Evolutionary conservation across 2,797 vertebrate genomes (phyloP).

Genomic region (Ctenosaura bakeri): DNA sequence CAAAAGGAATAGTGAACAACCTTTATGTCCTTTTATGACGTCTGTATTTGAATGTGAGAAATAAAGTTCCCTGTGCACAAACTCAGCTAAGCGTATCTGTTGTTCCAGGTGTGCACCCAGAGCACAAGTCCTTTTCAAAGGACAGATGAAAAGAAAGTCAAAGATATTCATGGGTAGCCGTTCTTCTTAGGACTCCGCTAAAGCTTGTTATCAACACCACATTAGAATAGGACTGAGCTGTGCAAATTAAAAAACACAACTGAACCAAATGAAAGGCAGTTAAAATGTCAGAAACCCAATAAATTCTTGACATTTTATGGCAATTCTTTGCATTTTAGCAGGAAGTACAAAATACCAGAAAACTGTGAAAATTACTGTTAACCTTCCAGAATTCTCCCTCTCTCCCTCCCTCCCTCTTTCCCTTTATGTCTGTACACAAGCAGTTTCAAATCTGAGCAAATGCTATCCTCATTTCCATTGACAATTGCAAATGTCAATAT

Average conservation of each 20-base stretch:
- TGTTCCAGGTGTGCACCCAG: neutral
- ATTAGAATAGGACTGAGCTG: neutral
- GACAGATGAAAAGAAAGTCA: neutral
- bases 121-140: constrained; percentile 6
- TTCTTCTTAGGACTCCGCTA: neutral
- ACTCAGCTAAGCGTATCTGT: neutral
- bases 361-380: neutral
- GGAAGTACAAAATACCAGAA: neutral
- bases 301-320: neutral
- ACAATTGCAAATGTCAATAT: neutral
- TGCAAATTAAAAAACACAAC: neutral
- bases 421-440: neutral
- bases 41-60: neutral
- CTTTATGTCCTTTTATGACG: neutral
- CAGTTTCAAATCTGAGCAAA: constrained; percentile 3
- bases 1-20: constrained; percentile 38
- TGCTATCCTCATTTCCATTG: neutral
- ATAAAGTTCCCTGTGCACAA: neutral
- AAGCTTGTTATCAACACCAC: neutral
- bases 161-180: neutral
- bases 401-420: too few relatives aligned
- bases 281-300: neutral
- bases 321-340: neutral
- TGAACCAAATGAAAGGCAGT: neutral
- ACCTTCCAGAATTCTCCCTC: neutral